A percentile compares a stretch with the other conserved stretches of the same genome.
Evolutionary conservation across 2,113 vertebrate genomes (phyloP).

Genomic region (Symphodus melops): DNA sequence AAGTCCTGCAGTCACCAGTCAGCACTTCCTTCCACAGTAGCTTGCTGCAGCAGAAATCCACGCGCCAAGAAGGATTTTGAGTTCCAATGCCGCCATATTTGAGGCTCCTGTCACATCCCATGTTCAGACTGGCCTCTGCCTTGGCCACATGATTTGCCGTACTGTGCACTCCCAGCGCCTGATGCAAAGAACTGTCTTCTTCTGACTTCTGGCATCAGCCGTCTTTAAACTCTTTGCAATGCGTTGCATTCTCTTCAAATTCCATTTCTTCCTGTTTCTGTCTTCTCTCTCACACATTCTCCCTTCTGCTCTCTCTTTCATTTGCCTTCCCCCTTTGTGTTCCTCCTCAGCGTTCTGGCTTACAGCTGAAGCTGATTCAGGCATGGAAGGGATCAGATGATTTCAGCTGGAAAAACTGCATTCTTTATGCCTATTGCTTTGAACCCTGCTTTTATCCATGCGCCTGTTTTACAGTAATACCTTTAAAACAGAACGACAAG

Average conservation of each 20-base stretch:
- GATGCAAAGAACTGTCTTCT: constrained; percentile 60
- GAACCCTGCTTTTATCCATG: constrained; percentile 73
- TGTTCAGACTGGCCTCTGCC: constrained; percentile 63
- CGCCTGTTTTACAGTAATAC: constrained; percentile 78
- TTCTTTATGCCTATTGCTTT: constrained; percentile 79
- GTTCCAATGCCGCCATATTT: constrained; percentile 62
- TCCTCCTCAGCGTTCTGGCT: constrained; percentile 72
- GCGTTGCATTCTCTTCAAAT: constrained; percentile 60
- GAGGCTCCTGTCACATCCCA: constrained; percentile 67
- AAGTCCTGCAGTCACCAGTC: constrained; percentile 75
- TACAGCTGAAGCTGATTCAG: constrained; percentile 79
- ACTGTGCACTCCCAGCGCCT: constrained; percentile 43
- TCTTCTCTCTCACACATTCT: constrained; percentile 45
- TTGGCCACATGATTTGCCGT: constrained; percentile 61
- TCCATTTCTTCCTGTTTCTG: constrained; percentile 51
- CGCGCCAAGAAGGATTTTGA: constrained; percentile 75
- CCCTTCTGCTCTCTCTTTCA: constrained; percentile 51
- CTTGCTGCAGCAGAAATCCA: constrained; percentile 71
- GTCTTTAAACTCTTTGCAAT: constrained; percentile 76
- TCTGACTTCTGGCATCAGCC: constrained; percentile 71
- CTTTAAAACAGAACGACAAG: constrained; percentile 61
- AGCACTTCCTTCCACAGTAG: constrained; percentile 74
- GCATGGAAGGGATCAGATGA: constrained; percentile 79
- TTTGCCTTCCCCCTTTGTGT: constrained; percentile 68
- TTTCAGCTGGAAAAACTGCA: constrained; percentile 79